Percentiles rank a stretch among this genome's conserved stretches.
Conservation (phyloP, 2,888 invertebrate species). For the Perizoma affinitatum region DNA sequence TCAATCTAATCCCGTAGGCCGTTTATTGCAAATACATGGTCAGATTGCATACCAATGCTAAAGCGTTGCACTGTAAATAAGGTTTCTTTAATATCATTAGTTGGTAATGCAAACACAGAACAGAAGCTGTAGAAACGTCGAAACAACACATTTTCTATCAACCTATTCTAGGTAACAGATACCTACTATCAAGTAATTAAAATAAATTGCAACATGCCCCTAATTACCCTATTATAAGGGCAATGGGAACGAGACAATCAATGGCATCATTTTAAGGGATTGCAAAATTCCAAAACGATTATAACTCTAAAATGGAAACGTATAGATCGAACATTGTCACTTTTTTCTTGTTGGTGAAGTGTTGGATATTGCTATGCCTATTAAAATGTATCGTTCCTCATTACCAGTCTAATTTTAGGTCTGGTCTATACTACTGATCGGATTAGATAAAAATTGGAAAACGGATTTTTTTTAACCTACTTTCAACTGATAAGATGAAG, state of each 20-base stretch:
- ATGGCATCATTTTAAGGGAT: no score
- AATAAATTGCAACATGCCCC: no score
- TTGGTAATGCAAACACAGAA: slow-evolving; percentile 8
- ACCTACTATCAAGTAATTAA: no score
- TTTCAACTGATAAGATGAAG: slow-evolving; percentile 13
- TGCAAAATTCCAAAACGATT: no score
- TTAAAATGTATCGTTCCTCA: no score
- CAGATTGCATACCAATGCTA: slow-evolving; percentile 22
- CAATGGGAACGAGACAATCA: no score
- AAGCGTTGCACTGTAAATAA: slow-evolving; percentile 6
- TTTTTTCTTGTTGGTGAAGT: no score
- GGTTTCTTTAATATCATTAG: slow-evolving; percentile 39
- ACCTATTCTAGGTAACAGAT: not conserved
- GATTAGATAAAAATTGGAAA: slow-evolving; percentile 18
- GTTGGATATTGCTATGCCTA: no score
- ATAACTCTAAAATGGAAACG: no score
- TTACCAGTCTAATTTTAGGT: no score
- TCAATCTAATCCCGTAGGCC: not conserved
- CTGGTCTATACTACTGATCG: not conserved
- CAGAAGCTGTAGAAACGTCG: slow-evolving; percentile 31
- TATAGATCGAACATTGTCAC: no score
- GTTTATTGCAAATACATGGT: slow-evolving; percentile 8
- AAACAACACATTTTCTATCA: slow-evolving; percentile 3
- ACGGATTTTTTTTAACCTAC: slow-evolving; percentile 10
- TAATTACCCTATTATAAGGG: no score